Percentiles rank a stretch among this genome's conserved stretches.
Evolutionary conservation across 2,113 vertebrate species (phyloP).

Genomic region (Cyprinus carpio): DNA sequence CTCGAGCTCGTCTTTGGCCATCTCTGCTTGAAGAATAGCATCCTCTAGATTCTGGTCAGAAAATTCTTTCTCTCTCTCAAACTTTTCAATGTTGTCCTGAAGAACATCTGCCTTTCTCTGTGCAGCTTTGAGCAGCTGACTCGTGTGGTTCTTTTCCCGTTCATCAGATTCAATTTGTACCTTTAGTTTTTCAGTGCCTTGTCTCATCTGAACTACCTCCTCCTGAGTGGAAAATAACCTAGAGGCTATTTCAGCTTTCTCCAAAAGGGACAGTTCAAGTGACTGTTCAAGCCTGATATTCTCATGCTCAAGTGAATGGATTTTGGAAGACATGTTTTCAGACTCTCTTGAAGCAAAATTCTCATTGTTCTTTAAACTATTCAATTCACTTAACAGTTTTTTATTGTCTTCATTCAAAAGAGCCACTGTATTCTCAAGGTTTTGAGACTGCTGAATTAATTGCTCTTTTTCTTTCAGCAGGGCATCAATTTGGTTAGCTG

Average conservation of each 20-base stretch:
- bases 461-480: constrained; percentile 69
- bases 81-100: constrained; percentile 71
- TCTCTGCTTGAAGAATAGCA: constrained; percentile 80
- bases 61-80: constrained; percentile 72
- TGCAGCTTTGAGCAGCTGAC: constrained; percentile 78
- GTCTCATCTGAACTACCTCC: constrained; percentile 80
- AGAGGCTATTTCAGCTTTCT: constrained; percentile 83
- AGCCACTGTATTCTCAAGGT: constrained; percentile 65
- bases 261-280: constrained; percentile 78
- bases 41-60: constrained; percentile 73
- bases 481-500: constrained; percentile 65
- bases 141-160: constrained; percentile 75
- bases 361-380: constrained; percentile 73
- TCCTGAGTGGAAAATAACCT: constrained; percentile 82
- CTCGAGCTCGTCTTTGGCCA: constrained; percentile 80
- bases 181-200: constrained; percentile 86
- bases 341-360: constrained; percentile 67
- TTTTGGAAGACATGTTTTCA: constrained; percentile 74
- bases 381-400: constrained; percentile 71
- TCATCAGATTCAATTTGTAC: constrained; percentile 88
- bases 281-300: constrained; percentile 74
- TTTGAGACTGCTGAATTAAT: constrained; percentile 71
- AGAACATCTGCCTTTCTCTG: constrained; percentile 77
- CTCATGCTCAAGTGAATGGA: constrained; percentile 73
- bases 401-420: constrained; percentile 64